Evolutionary conservation across 2,888 invertebrate species (phyloP).

Genomic region (Spilarctia lutea): DNA sequence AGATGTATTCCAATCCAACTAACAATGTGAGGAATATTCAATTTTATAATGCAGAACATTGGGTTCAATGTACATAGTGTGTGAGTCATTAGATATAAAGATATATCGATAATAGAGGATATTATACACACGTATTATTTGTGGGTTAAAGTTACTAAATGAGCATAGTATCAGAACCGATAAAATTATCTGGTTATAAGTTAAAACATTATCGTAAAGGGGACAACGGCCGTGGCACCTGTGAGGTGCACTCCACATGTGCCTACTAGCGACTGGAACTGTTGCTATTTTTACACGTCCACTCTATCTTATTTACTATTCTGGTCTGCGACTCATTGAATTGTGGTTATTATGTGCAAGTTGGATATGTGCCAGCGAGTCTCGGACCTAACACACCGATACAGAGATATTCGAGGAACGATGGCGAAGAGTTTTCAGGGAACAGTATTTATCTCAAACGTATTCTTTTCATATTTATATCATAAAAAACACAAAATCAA

Average conservation of each 20-base stretch:
- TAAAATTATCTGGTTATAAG: conserved; percentile 18
- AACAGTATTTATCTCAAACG: conserved; percentile 61
- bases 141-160: conserved; percentile 34
- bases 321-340: conserved; percentile 86
- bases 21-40: conserved; percentile 74
- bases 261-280: conserved; percentile 80
- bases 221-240: conserved; percentile 82
- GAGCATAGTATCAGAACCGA: conserved; percentile 10
- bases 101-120: conserved; percentile 65
- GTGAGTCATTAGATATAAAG: conserved; percentile 75
- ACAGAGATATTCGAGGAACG: conserved; percentile 83
- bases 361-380: conserved; percentile 83
- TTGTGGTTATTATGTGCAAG: conserved; percentile 87
- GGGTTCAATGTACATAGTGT: conserved; percentile 70
- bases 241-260: conserved; percentile 81
- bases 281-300: conserved; percentile 84
- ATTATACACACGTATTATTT: conserved; percentile 38
- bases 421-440: conserved; percentile 72
- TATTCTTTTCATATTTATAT: conserved; percentile 49
- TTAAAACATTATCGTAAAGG: conserved; percentile 55
- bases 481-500: conserved; percentile 66
- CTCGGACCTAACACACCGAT: conserved; percentile 79
- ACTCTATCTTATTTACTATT: conserved; percentile 87
- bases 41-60: conserved; percentile 76
- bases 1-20: conserved; percentile 78